Conservation (phyloP, 1,140 invertebrate species). For the Riptortus pedestris region DNA sequence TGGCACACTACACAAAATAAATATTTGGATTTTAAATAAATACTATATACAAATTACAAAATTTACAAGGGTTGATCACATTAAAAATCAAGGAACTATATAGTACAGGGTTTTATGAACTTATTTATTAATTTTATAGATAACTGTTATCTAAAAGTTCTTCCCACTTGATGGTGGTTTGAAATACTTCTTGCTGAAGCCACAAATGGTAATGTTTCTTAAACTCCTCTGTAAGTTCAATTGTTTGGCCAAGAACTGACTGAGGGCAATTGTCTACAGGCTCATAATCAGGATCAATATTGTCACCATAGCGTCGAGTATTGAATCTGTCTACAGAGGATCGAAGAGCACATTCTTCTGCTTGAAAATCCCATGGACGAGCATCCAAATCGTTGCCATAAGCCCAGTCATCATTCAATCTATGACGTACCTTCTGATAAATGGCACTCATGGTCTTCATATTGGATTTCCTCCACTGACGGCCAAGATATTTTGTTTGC, state of each 20-base stretch:
- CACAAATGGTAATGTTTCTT: constrained; percentile 93
- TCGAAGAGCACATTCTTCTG: constrained; percentile 88
- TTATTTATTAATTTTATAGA: no score
- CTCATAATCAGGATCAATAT: constrained; percentile 56
- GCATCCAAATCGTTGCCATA: constrained; percentile 97
- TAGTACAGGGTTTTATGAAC: no score
- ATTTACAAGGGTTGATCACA: no score
- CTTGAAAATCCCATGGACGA: constrained; percentile 96
- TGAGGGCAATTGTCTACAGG: constrained; percentile 77
- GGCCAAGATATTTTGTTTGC: constrained; percentile 97
- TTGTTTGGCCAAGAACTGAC: constrained; percentile 64
- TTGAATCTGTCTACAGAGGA: constrained; percentile 93
- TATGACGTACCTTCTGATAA: constrained; percentile 90
- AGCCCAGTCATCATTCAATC: constrained; percentile 98
- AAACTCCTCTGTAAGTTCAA: constrained; percentile 88
- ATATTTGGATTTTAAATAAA: no score
- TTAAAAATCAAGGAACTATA: no score
- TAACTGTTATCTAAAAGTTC: constrained; percentile 37
- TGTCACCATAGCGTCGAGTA: constrained; percentile 63
- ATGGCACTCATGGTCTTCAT: constrained; percentile 99
- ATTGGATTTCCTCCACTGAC: constrained; percentile 98
- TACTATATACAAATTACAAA: no score
- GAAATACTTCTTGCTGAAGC: constrained; percentile 93
- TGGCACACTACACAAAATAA: no score
- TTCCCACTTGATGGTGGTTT: constrained; percentile 70